Conservation (phyloP, 2,888 invertebrate species). For the Malthinus seriepunctatus region DNA sequence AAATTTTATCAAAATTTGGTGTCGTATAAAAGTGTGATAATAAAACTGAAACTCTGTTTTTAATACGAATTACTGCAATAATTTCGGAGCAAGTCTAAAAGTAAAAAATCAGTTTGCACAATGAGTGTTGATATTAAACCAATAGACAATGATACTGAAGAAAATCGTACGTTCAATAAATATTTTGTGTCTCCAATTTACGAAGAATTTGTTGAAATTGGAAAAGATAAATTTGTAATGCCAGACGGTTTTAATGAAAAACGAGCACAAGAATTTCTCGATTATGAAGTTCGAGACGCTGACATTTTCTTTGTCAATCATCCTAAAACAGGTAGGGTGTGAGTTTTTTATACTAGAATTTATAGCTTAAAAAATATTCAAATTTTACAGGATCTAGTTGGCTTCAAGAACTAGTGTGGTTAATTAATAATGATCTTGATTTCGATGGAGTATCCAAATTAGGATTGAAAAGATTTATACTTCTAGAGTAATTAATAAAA, state of each 20-base stretch:
- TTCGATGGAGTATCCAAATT: constrained; percentile 60
- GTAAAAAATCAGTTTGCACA: not conserved
- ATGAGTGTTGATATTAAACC: not conserved
- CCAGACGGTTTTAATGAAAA: not conserved
- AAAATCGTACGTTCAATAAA: not conserved
- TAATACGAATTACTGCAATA: too few relatives aligned
- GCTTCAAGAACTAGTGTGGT: constrained; percentile 77
- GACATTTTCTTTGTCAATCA: constrained; percentile 61
- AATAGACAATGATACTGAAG: not conserved
- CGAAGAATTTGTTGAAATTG: not conserved
- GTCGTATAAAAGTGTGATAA: too few relatives aligned
- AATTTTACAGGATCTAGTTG: constrained; percentile 68
- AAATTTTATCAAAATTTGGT: too few relatives aligned
- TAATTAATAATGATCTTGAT: constrained; percentile 66
- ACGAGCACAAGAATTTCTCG: constrained; percentile 47
- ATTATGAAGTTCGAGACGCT: constrained; percentile 56
- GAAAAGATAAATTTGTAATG: not conserved
- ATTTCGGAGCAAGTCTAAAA: too few relatives aligned
- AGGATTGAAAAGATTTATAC: constrained; percentile 67
- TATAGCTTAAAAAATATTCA: too few relatives aligned
- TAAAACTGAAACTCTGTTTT: too few relatives aligned
- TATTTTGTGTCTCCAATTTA: not conserved
- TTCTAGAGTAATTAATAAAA: constrained; percentile 60
- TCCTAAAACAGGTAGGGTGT: constrained; percentile 58
- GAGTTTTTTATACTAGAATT: too few relatives aligned